Evolutionary conservation across 2,797 vertebrate genomes (phyloP), one percentile per base, ranked within the genome.

Genomic region (Enoplosus armatus): DNA sequence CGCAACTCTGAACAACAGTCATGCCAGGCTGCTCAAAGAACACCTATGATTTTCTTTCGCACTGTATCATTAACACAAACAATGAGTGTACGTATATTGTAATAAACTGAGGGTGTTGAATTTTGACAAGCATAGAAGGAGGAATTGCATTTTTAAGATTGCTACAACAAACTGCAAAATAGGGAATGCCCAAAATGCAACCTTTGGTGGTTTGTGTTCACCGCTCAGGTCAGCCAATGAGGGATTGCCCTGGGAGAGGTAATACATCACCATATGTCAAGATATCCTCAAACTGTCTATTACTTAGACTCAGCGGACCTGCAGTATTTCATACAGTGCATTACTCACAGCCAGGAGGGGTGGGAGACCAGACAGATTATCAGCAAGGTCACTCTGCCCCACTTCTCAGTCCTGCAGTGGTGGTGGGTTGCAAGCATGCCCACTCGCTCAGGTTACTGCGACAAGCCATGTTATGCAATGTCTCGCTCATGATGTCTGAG

Each of bases 301-400:
- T 85, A 85, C 81, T 87, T 73, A 67, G 76, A 79, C 78, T 66
- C 74, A 31, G 80, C 31, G 18, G 60, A 79, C 66, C 60, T 66
- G 80, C 78, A 33, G 75, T 69, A 60, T 86, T 69, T 89, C 83
- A 85, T 71, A 35, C 75, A 35, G 69, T 43, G 73, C 79, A 54
- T 82, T 80, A 79, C 73, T 86, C 87, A 78, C 77, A 83, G 83
- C 62, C 68, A 78, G 81, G 35, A 78, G 80, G 71, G 80, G 58
- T 69, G 75, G 68, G 43, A 79, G 79, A 82, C 67, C 87, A 90
- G 90, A 90, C 90, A 63, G 90, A 93, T 89, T 90, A 92, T 78
- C 83, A 88, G 82, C 91, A 93, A 94, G 92, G 93, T 94, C 90
- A 87, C 69, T 41, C 69, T 87, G 93, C 35, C 89, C 94, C 90